Conservation (phyloP, 2,113 vertebrate species). For the Tenebrosternarchus preto region DNA sequence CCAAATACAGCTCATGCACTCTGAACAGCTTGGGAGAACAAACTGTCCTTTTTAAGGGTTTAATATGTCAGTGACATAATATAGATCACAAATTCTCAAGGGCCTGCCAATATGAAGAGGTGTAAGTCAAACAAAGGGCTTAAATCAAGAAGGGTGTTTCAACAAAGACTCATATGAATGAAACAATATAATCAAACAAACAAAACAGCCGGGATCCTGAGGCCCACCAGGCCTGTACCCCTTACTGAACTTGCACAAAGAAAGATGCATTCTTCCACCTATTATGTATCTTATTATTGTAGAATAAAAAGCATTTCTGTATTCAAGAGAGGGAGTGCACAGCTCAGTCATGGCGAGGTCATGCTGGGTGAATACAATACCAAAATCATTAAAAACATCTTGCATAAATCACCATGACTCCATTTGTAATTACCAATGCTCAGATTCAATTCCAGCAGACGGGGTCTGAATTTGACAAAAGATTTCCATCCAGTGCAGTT, state of each 20-base stretch:
- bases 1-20: slow-evolving; percentile 77
- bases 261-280: slow-evolving; percentile 37
- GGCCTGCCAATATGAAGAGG: background rate
- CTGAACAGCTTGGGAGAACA: slow-evolving; percentile 78
- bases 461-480: slow-evolving; percentile 55
- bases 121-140: background rate
- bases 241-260: slow-evolving; percentile 6
- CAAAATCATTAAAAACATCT: slow-evolving; percentile 59
- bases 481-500: slow-evolving; percentile 56
- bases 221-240: background rate
- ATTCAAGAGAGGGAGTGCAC: slow-evolving; percentile 18
- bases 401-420: slow-evolving; percentile 57
- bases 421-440: slow-evolving; percentile 56
- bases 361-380: slow-evolving; percentile 52
- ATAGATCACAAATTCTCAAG: slow-evolving; percentile 72
- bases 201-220: slow-evolving; percentile 7
- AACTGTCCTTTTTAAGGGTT: slow-evolving; percentile 78
- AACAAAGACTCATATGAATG: background rate
- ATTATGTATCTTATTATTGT: slow-evolving; percentile 40
- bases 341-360: slow-evolving; percentile 54
- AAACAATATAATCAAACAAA: slow-evolving; percentile 1
- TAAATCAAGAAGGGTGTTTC: background rate
- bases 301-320: slow-evolving; percentile 46
- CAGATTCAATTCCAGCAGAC: slow-evolving; percentile 59
- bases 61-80: slow-evolving; percentile 81